Conservation (phyloP, 37 sponge, comb jelly and placozoan genomes). For the Haliclona indistincta region DNA sequence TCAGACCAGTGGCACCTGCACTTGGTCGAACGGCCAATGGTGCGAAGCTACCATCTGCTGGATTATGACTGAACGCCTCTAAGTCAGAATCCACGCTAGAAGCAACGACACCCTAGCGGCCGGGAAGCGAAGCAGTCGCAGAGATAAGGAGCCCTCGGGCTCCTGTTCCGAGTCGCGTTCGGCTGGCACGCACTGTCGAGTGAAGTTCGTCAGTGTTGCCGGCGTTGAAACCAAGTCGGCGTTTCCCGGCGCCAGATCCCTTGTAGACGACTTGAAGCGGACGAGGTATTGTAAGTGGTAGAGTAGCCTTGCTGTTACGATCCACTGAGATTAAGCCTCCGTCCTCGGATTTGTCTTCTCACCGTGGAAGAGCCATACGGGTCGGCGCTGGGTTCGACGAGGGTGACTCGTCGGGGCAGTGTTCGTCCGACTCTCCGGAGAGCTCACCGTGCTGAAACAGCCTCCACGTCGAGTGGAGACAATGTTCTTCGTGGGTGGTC, state of each 20-base stretch:
- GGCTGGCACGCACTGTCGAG: constrained; percentile 6
- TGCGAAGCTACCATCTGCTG: constrained; percentile 87
- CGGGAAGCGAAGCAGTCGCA: constrained; percentile 56
- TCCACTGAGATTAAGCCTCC: constrained; percentile 66
- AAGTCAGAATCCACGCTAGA: constrained; percentile 91
- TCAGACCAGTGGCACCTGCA: constrained; percentile 88
- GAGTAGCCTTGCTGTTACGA: constrained; percentile 86
- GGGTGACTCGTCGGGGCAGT: too few species aligned
- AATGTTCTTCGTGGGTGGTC: too few species aligned
- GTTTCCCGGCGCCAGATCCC: constrained; percentile 71
- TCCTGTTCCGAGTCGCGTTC: not conserved
- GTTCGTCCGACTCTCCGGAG: too few species aligned
- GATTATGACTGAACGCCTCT: constrained; percentile 91
- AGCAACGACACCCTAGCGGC: constrained; percentile 70
- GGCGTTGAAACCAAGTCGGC: constrained; percentile 13
- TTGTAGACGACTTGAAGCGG: constrained; percentile 79
- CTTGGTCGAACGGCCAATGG: constrained; percentile 86
- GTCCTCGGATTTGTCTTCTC: too few species aligned
- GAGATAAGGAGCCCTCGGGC: not conserved
- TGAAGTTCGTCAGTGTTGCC: not conserved
- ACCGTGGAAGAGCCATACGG: too few species aligned
- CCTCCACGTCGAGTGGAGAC: too few species aligned
- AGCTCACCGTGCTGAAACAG: too few species aligned
- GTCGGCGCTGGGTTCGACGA: too few species aligned
- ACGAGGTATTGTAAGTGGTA: constrained; percentile 87